These are phyloP conservation scores for Rhineura floridana DNA, from an alignment of 2,113 vertebrate genomes.

Conservation along the genomic window DNA sequence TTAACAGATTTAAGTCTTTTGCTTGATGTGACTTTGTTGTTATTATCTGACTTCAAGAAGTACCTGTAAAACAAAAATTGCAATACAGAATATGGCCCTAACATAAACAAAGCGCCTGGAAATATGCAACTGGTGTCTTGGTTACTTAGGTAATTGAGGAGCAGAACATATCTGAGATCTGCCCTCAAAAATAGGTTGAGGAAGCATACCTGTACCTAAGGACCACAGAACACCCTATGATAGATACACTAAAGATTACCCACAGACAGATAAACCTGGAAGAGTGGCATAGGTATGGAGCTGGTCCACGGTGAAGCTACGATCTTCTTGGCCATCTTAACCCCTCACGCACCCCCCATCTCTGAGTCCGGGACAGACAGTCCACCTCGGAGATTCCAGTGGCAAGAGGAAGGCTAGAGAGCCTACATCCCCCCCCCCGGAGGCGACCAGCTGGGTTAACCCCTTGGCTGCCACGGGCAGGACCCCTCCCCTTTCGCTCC, in stretches of 20 bases:
- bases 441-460: conserved; percentile 19
- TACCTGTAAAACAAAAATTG: not conserved
- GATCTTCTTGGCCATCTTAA: not conserved
- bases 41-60: not conserved
- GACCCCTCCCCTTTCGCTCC: conserved; percentile 24
- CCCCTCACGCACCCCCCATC: no score
- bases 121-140: not conserved
- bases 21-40: no score
- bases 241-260: not conserved
- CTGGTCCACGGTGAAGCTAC: not conserved
- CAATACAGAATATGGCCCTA: not conserved
- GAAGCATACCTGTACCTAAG: not conserved
- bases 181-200: no score
- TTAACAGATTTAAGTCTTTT: not conserved
- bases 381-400: not conserved
- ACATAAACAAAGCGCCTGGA: not conserved
- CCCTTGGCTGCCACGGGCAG: not conserved
- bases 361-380: not conserved
- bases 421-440: not conserved
- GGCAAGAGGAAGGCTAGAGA: not conserved
- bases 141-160: not conserved
- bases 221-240: not conserved
- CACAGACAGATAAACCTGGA: not conserved
- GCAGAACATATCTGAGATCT: not conserved
- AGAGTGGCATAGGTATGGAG: no score